phyloP scores from a whole-genome alignment of 2,888 invertebrate species.

The Trichogramma evanescens region DNA sequence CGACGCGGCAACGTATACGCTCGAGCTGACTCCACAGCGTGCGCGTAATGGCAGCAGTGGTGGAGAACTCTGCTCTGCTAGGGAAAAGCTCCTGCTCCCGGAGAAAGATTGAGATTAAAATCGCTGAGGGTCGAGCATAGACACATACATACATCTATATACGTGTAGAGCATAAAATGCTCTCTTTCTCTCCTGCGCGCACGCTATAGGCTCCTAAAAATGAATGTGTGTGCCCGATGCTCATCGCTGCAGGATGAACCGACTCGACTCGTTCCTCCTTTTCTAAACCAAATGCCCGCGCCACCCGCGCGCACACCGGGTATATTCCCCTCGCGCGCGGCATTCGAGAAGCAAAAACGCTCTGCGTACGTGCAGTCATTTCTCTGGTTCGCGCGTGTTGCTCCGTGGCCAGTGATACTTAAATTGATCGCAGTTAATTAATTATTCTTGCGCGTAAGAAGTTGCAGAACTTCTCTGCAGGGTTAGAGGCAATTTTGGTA shows the following conservation, averaged over 20 bases:
- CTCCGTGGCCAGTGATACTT: too few relatives aligned
- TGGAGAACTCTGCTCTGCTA: neutral
- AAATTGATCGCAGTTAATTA: too few relatives aligned
- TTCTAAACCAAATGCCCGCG: neutral
- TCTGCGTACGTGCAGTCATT: neutral
- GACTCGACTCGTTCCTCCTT: neutral
- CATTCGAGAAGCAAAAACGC: conserved; percentile 4
- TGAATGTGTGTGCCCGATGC: conserved; percentile 17
- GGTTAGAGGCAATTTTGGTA: too few relatives aligned
- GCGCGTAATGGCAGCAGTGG: conserved; percentile 8
- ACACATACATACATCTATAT: too few relatives aligned
- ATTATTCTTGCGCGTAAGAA: too few relatives aligned
- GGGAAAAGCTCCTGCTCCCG: conserved; percentile 4
- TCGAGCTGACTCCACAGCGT: conserved; percentile 11
- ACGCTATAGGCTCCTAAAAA: conserved; percentile 7
- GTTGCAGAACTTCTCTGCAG: too few relatives aligned
- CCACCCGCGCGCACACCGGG: too few relatives aligned
- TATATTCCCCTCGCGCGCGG: neutral
- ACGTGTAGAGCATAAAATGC: too few relatives aligned
- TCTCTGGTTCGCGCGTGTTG: too few relatives aligned
- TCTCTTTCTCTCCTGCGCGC: too few relatives aligned
- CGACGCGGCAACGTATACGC: conserved; percentile 16
- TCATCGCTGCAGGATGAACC: conserved; percentile 3
- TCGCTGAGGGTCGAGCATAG: conserved; percentile 12
- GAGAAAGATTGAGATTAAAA: conserved; percentile 42